These are phyloP conservation scores for Erynnis tages DNA, from an alignment of 2,888 invertebrate genomes.

Conservation along the genomic window DNA sequence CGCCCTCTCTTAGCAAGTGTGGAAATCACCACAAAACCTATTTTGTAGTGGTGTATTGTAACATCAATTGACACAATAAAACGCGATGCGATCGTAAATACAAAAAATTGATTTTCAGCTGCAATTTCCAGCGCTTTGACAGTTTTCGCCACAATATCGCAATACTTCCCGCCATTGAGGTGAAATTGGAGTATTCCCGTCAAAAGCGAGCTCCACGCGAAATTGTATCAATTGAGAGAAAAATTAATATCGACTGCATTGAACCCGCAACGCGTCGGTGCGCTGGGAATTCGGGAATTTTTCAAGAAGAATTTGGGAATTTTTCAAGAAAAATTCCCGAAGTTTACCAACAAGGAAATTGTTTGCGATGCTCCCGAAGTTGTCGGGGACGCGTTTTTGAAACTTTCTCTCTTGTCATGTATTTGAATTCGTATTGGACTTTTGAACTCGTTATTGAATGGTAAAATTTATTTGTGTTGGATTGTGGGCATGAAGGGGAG, in stretches of 20 bases:
- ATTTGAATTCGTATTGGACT: not conserved
- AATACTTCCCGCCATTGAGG: slow-evolving; percentile 23
- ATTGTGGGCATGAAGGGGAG: not conserved
- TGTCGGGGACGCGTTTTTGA: slow-evolving; percentile 3
- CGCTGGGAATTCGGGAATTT: slow-evolving; percentile 24
- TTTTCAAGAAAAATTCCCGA: slow-evolving; percentile 23
- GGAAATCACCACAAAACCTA: too few relatives aligned
- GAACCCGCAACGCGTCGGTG: slow-evolving; percentile 21
- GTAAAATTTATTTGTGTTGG: not conserved
- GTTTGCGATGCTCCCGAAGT: slow-evolving; percentile 11
- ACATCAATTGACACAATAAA: too few relatives aligned
- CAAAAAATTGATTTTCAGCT: slow-evolving; percentile 3
- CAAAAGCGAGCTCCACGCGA: slow-evolving; percentile 28
- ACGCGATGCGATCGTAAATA: not conserved
- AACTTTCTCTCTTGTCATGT: slow-evolving; percentile 4
- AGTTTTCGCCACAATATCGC: slow-evolving; percentile 18
- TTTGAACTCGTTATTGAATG: slow-evolving; percentile 6
- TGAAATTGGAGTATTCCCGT: slow-evolving; percentile 22
- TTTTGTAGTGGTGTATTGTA: too few relatives aligned
- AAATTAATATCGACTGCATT: slow-evolving; percentile 33
- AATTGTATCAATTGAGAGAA: slow-evolving; percentile 33
- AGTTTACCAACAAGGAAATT: slow-evolving; percentile 21
- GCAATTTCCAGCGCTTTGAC: slow-evolving; percentile 9
- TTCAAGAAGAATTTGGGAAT: slow-evolving; percentile 24
- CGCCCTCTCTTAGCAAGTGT: too few relatives aligned